Evolutionary conservation across 2,113 vertebrate species (phyloP).

Genomic region (Phylloscopus trochiloides): DNA sequence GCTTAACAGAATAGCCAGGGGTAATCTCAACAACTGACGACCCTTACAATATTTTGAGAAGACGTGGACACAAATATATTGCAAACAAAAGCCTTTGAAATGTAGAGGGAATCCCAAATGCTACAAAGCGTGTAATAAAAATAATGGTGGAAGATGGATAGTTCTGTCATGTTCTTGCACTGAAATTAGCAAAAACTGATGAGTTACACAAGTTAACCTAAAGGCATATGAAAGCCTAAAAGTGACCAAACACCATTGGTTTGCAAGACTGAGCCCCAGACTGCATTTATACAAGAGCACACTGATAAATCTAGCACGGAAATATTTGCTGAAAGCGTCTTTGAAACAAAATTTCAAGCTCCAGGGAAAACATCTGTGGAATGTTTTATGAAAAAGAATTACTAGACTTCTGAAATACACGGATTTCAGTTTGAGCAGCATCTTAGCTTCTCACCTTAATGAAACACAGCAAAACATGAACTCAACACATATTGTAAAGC

Average conservation of each 20-base stretch:
- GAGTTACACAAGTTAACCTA: neutral
- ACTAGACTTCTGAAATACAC: neutral
- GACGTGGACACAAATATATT: neutral
- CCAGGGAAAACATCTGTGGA: conserved; percentile 15
- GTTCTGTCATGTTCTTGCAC: neutral
- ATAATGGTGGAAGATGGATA: neutral
- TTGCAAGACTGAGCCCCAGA: neutral
- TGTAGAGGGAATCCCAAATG: neutral
- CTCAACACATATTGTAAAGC: neutral
- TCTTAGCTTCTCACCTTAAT: neutral
- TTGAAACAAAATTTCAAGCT: conserved; percentile 31
- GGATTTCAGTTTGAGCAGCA: neutral
- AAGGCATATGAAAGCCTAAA: neutral
- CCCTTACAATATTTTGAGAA: neutral
- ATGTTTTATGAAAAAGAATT: neutral
- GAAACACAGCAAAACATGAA: neutral
- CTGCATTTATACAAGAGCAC: neutral
- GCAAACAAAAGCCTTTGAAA: neutral
- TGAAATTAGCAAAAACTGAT: neutral
- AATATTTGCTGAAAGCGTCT: neutral
- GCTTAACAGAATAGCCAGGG: neutral
- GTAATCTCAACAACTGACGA: neutral
- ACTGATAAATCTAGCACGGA: neutral
- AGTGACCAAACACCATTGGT: neutral
- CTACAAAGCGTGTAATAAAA: neutral